A percentile compares a stretch with the other conserved stretches of the same genome.
phyloP scores from a whole-genome alignment of 2,113 vertebrate genomes.

The Chinchilla lanigera region DNA sequence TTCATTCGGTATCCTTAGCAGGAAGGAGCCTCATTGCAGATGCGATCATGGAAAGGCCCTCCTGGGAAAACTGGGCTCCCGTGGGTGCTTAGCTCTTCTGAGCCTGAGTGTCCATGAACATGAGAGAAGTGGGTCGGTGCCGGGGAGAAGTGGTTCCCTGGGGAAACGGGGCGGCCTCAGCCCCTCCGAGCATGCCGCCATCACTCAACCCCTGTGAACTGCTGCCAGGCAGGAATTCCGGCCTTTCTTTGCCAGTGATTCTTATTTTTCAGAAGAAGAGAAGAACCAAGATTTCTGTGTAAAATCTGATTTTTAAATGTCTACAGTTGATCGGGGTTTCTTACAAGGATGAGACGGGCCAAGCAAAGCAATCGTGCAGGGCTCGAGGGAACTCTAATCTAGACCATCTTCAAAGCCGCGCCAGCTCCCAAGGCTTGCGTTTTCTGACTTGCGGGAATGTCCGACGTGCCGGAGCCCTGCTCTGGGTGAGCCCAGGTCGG shows the following conservation, averaged over 20 bases:
- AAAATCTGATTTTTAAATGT: background rate
- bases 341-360: background rate
- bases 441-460: background rate
- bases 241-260: background rate
- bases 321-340: background rate
- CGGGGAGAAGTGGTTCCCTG: background rate
- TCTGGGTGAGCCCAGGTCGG: background rate
- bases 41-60: background rate
- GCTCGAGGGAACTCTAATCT: background rate
- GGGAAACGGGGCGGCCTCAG: background rate
- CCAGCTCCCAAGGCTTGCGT: fast-evolving
- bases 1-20: no score
- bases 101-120: fast-evolving
- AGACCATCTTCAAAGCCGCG: background rate
- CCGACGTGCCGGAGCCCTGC: background rate
- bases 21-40: no score
- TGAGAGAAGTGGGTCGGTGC: fast-evolving
- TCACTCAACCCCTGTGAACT: background rate
- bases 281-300: background rate
- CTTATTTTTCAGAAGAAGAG: slow-evolving; percentile 47
- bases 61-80: background rate
- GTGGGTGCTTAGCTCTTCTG: background rate
- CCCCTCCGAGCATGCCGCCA: background rate
- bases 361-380: background rate
- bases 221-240: background rate